phyloP scores from a whole-genome alignment of 2,888 invertebrate genomes.

The Ethmia dodecea region DNA sequence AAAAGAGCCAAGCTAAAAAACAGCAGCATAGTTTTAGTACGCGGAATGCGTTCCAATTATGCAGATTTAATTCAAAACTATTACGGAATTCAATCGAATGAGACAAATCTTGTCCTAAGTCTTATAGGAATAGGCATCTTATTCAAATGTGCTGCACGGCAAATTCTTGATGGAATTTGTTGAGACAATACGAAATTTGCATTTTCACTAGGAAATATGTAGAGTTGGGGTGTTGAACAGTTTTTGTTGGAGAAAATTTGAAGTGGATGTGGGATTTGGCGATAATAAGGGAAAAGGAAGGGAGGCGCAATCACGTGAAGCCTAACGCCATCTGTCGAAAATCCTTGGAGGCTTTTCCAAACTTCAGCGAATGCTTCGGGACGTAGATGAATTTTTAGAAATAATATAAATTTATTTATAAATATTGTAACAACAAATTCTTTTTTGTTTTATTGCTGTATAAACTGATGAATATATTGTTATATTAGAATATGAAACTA shows the following conservation, averaged over 20 bases:
- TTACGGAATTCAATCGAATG: no score
- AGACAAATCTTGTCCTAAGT: conserved; percentile 18
- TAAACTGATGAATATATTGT: conserved; percentile 1
- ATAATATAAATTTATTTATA: no score
- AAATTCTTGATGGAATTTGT: conserved; percentile 26
- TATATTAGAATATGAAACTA: conserved; percentile 11
- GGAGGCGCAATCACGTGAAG: conserved; percentile 51
- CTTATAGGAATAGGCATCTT: conserved; percentile 27
- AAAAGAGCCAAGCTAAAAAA: no score
- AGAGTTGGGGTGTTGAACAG: neutral
- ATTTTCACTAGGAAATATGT: conserved; percentile 14
- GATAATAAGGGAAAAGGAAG: conserved; percentile 30
- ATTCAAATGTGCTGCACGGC: conserved; percentile 46
- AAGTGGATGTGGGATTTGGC: conserved; percentile 26
- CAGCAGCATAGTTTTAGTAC: no score
- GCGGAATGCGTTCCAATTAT: conserved; percentile 11
- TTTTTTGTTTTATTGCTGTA: no score
- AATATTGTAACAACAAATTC: no score
- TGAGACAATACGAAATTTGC: conserved; percentile 16
- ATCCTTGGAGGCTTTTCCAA: conserved; percentile 71
- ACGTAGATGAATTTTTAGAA: conserved; percentile 40
- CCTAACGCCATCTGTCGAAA: conserved; percentile 74
- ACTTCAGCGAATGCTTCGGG: conserved; percentile 65
- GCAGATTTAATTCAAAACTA: neutral
- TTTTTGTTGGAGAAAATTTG: conserved; percentile 25